These are phyloP conservation scores for Capitulum mitella DNA, from an alignment of 2,888 invertebrate species.

Conservation along the genomic window DNA sequence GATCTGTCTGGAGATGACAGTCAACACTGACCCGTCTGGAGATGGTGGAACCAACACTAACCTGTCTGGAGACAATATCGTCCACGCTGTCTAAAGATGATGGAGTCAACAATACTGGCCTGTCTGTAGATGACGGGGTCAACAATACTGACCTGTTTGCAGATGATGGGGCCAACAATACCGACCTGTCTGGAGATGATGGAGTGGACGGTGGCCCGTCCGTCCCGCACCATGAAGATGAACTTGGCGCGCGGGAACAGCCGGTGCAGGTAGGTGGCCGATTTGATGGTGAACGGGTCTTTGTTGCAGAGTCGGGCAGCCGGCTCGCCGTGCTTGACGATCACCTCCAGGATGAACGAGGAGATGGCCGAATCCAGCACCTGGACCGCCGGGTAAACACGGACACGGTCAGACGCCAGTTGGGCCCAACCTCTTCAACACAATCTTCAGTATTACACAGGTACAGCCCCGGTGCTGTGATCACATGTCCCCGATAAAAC, in stretches of 20 bases:
- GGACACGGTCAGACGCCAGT: no score
- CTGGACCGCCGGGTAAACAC: slow-evolving; percentile 39
- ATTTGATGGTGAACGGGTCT: slow-evolving; percentile 95
- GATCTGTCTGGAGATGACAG: no score
- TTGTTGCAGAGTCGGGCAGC: slow-evolving; percentile 96
- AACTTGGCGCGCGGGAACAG: slow-evolving; percentile 97
- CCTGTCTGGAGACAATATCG: no score
- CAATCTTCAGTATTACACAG: no score
- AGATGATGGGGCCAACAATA: no score
- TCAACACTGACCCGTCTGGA: slow-evolving; percentile 66
- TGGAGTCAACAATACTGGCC: no score
- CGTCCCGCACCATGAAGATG: slow-evolving; percentile 96
- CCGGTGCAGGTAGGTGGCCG: slow-evolving; percentile 87
- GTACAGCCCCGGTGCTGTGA: no score
- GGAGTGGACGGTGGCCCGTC: slow-evolving; percentile 95
- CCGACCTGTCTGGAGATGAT: slow-evolving; percentile 89
- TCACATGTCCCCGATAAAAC: no score
- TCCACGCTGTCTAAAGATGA: no score
- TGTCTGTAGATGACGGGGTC: no score
- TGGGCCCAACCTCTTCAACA: no score
- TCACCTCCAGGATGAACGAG: slow-evolving; percentile 92
- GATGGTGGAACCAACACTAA: slow-evolving; percentile 97
- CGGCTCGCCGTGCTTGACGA: slow-evolving; percentile 90
- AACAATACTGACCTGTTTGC: no score
- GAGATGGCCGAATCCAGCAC: slow-evolving; percentile 92